These are phyloP conservation scores for Macrophya annulata DNA, from an alignment of 2,888 invertebrate species.

Conservation along the genomic window DNA sequence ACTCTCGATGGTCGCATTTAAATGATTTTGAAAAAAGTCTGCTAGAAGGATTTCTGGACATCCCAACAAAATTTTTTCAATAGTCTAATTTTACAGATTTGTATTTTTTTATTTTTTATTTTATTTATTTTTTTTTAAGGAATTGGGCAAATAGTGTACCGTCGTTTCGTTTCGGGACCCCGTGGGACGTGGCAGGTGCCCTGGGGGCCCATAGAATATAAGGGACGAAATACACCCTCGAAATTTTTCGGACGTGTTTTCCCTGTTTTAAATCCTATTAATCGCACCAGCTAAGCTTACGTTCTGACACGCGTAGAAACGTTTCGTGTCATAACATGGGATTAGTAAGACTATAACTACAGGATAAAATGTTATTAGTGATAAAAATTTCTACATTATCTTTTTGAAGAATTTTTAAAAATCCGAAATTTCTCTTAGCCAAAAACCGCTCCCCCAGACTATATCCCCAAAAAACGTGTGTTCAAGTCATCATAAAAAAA, in stretches of 20 bases:
- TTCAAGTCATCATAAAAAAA: neutral
- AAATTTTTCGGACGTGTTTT: constrained; percentile 51
- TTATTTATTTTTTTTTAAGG: too few relatives aligned
- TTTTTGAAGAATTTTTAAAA: neutral
- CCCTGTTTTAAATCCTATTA: constrained; percentile 58
- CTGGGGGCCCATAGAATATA: constrained; percentile 25
- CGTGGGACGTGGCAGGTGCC: constrained; percentile 57
- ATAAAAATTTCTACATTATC: neutral
- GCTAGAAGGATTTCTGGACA: neutral
- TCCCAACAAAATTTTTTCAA: neutral
- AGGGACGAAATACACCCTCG: constrained; percentile 34
- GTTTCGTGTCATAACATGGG: constrained; percentile 57
- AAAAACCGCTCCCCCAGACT: too few relatives aligned
- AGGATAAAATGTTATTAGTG: neutral
- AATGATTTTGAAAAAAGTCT: neutral
- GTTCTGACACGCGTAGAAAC: constrained; percentile 50
- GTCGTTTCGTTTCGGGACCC: neutral
- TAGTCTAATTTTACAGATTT: neutral
- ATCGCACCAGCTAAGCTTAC: constrained; percentile 57
- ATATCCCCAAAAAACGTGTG: too few relatives aligned
- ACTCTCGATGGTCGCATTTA: too few relatives aligned
- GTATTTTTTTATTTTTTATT: too few relatives aligned
- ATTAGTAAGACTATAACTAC: constrained; percentile 20
- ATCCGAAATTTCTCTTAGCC: neutral
- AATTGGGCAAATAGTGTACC: neutral